These are phyloP conservation scores for Apamea epomidion DNA, from an alignment of 2,888 invertebrate genomes.

Conservation along the genomic window DNA sequence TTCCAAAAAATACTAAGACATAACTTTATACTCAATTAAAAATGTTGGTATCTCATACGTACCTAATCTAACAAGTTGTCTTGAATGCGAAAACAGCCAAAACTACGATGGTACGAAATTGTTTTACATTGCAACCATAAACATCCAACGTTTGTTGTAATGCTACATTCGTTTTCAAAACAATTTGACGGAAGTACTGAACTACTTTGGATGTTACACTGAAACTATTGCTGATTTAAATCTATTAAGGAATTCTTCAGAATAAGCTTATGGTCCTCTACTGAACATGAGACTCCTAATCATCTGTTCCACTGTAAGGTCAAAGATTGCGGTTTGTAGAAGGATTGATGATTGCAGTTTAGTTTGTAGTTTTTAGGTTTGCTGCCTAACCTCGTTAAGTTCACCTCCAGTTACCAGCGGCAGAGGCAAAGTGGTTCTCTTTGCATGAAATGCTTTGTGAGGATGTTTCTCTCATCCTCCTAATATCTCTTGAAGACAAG, in stretches of 20 bases:
- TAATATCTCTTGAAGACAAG: not conserved
- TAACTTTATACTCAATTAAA: not conserved
- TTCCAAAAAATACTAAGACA: not conserved
- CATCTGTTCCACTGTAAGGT: not conserved
- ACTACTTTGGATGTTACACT: not conserved
- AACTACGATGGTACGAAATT: constrained; percentile 4
- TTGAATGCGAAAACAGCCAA: not conserved
- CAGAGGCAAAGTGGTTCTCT: not conserved
- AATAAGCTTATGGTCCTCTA: not conserved
- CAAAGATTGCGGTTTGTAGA: not conserved
- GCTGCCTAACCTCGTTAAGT: not conserved
- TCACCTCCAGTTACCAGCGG: not conserved
- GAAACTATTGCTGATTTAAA: not conserved
- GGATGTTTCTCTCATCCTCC: not conserved
- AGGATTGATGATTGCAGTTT: not conserved
- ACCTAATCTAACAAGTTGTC: not conserved
- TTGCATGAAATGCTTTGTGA: not conserved
- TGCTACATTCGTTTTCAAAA: constrained; percentile 16
- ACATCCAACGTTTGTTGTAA: constrained; percentile 23
- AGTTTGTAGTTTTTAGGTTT: not conserved
- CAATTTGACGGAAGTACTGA: constrained; percentile 3
- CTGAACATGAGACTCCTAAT: not conserved
- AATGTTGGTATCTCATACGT: not conserved
- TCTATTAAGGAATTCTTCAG: not conserved
- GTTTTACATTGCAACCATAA: constrained; percentile 35